A percentile compares a stretch with the other conserved stretches of the same genome.
Conservation (phyloP, 1,140 invertebrate species). For the Temnothorax longispinosus region DNA sequence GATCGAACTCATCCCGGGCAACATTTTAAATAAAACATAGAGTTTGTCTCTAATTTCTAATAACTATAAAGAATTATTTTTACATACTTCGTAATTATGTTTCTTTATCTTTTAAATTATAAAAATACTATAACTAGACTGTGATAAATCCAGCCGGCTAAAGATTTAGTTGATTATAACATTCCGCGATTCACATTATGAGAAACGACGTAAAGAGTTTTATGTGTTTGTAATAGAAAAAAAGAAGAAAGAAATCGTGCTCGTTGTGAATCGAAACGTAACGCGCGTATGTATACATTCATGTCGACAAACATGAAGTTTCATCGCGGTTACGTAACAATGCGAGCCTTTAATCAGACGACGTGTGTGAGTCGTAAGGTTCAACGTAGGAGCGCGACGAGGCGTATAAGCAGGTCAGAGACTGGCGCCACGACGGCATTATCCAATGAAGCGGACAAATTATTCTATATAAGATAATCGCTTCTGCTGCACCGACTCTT, state of each 20-base stretch:
- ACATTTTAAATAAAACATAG: not conserved
- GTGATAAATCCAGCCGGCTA: not conserved
- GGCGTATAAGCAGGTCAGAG: constrained; percentile 63
- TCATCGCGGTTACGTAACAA: constrained; percentile 28
- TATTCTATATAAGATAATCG: constrained; percentile 78
- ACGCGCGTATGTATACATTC: constrained; percentile 34
- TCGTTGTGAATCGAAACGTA: constrained; percentile 54
- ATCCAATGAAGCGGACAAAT: constrained; percentile 77
- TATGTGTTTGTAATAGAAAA: not conserved
- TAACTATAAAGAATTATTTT: not conserved
- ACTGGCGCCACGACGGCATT: constrained; percentile 76
- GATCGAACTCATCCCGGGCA: not conserved
- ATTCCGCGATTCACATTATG: not conserved
- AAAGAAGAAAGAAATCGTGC: constrained; percentile 51
- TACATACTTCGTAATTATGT: not conserved
- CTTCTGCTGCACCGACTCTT: constrained; percentile 65
- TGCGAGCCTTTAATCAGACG: constrained; percentile 32
- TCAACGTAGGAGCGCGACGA: constrained; percentile 59
- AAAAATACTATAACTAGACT: not conserved
- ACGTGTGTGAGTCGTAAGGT: constrained; percentile 51
- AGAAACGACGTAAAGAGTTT: not conserved
- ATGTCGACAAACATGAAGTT: constrained; percentile 30
- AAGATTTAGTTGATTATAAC: not conserved
- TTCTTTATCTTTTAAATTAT: not conserved
- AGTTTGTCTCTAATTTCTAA: not conserved